phyloP scores from a whole-genome alignment of 2,888 invertebrate species.

The Oscheius sp. region DNA sequence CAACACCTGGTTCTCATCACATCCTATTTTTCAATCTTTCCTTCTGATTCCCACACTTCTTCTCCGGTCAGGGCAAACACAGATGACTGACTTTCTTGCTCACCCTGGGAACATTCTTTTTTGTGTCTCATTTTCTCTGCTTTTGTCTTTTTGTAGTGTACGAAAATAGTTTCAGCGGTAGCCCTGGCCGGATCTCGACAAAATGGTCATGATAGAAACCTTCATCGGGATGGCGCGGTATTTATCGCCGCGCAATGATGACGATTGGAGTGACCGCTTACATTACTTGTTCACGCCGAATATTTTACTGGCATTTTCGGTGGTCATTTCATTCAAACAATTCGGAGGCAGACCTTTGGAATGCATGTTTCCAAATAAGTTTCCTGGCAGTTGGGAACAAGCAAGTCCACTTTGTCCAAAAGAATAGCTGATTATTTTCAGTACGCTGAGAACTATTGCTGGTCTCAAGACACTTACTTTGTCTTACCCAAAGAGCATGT shows the following conservation, averaged over 20 bases:
- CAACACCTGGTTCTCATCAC: background rate
- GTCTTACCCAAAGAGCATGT: conserved; percentile 63
- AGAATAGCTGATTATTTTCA: conserved; percentile 37
- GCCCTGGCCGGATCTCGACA: background rate
- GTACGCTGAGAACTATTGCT: conserved; percentile 69
- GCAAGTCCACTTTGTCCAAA: conserved; percentile 34
- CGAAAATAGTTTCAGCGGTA: background rate
- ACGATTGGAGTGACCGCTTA: conserved; percentile 65
- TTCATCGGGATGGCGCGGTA: conserved; percentile 66
- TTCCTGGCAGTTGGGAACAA: conserved; percentile 69
- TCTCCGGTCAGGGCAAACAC: conserved; percentile 1
- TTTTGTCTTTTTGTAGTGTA: background rate
- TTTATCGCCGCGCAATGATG: conserved; percentile 61
- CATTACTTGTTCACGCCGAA: conserved; percentile 68
- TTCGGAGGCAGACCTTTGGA: conserved; percentile 64
- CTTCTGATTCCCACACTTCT: conserved; percentile 1
- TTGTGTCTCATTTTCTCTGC: background rate
- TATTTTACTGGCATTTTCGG: conserved; percentile 65
- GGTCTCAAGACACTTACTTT: conserved; percentile 68
- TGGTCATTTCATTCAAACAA: conserved; percentile 65
- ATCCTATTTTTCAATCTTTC: background rate
- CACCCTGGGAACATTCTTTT: background rate
- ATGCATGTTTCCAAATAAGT: conserved; percentile 69
- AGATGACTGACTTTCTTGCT: conserved; percentile 4
- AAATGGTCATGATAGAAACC: conserved; percentile 64